These are phyloP conservation scores for Porites australiensis DNA, from an alignment of 64 coral and sea anemone genomes.

Conservation along the genomic window DNA sequence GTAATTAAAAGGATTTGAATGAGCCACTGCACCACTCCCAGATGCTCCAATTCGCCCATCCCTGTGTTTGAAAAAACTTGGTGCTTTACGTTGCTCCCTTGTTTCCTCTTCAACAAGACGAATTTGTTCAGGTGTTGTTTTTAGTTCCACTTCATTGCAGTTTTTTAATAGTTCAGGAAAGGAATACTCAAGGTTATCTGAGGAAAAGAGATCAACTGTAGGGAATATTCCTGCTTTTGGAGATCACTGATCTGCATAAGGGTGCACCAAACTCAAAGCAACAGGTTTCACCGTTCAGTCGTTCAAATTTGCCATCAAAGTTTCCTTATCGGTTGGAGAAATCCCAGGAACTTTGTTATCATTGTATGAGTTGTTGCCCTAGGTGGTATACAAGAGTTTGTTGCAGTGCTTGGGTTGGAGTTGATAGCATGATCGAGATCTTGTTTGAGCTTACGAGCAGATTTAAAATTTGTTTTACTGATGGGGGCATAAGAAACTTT, in stretches of 20 bases:
- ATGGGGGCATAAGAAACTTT: neutral
- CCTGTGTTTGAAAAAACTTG: conserved; percentile 27
- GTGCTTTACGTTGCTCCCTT: neutral
- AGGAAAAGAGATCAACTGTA: conserved; percentile 7
- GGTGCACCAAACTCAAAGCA: neutral
- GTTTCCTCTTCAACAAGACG: no score
- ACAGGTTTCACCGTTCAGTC: conserved; percentile 31
- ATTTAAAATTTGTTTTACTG: conserved; percentile 1
- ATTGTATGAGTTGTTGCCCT: no score
- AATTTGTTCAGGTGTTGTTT: neutral
- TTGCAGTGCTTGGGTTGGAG: neutral
- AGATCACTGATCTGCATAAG: conserved; percentile 22
- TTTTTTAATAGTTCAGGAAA: conserved; percentile 13
- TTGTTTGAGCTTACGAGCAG: conserved; percentile 17
- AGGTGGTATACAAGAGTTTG: neutral
- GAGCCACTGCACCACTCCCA: neutral
- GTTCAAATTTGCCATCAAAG: neutral
- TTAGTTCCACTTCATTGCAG: neutral
- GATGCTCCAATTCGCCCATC: conserved; percentile 45
- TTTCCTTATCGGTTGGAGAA: neutral
- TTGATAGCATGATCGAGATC: neutral
- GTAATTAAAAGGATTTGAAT: conserved; percentile 21
- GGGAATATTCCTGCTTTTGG: conserved; percentile 20
- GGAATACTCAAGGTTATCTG: neutral
- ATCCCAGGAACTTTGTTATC: neutral